phyloP scores from a whole-genome alignment of 2,113 vertebrate genomes.

The Gasterosteus aculeatus region DNA sequence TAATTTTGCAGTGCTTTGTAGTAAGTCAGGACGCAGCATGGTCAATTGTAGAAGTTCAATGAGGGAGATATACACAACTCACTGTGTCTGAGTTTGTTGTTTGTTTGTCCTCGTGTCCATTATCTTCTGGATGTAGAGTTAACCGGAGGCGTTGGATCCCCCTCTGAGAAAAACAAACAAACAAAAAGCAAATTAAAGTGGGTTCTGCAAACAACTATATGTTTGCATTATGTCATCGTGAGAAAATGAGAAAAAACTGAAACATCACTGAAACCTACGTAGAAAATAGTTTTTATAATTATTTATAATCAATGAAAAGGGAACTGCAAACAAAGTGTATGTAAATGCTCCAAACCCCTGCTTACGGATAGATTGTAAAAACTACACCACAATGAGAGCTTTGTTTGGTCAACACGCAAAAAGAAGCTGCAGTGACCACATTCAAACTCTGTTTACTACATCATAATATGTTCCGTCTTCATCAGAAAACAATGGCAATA shows the following conservation, averaged over 20 bases:
- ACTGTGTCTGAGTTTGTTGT: constrained; percentile 81
- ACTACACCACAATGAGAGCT: constrained; percentile 6
- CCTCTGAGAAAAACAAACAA: constrained; percentile 79
- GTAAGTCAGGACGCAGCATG: not conserved
- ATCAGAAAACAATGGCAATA: constrained; percentile 36
- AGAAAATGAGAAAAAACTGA: not conserved
- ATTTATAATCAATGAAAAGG: constrained; percentile 33
- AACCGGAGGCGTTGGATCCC: constrained; percentile 88
- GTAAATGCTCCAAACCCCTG: constrained; percentile 38
- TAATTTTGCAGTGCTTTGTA: constrained; percentile 2
- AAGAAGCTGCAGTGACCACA: not conserved
- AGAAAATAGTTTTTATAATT: not conserved
- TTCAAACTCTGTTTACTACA: not conserved
- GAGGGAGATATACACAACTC: constrained; percentile 57
- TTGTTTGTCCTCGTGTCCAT: constrained; percentile 73
- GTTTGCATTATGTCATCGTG: not conserved
- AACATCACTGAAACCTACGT: not conserved
- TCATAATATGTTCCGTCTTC: constrained; percentile 9
- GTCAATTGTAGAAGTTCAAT: constrained; percentile 10
- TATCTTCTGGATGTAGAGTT: constrained; percentile 86
- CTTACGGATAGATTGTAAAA: not conserved
- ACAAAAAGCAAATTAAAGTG: constrained; percentile 27
- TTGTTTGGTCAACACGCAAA: not conserved
- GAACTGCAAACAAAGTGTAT: constrained; percentile 47
- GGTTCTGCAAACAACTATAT: not conserved